A percentile compares a stretch with the other conserved stretches of the same genome.
Evolutionary conservation across 2,113 vertebrate genomes (phyloP).

Genomic region (Cinclus mexicanus): DNA sequence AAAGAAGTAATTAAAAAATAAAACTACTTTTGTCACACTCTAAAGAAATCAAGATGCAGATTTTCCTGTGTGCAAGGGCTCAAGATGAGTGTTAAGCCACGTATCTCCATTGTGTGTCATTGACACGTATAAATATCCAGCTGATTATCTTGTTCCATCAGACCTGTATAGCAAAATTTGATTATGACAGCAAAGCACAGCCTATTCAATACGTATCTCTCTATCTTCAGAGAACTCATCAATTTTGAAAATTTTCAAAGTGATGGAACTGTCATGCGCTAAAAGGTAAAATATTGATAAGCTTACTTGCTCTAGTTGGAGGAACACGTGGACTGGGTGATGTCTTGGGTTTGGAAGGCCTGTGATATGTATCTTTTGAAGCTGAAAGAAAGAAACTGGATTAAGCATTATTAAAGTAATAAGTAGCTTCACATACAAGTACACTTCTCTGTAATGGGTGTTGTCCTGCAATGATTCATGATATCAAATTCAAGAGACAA

Average conservation of each 20-base stretch:
- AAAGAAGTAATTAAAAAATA: background rate
- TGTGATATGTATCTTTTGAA: background rate
- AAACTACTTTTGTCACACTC: background rate
- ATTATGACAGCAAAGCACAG: background rate
- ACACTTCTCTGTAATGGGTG: background rate
- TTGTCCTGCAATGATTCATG: background rate
- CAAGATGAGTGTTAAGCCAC: background rate
- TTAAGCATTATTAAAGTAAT: background rate
- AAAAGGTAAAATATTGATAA: background rate
- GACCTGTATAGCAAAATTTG: background rate
- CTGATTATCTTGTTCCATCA: background rate
- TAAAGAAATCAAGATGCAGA: background rate
- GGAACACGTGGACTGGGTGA: conserved; percentile 46
- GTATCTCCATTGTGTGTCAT: background rate
- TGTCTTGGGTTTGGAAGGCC: conserved; percentile 55
- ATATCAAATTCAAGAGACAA: background rate
- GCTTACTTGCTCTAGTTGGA: conserved; percentile 71
- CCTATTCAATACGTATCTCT: background rate
- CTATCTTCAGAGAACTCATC: background rate
- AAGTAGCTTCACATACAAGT: background rate
- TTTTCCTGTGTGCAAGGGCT: background rate
- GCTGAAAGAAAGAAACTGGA: conserved; percentile 60
- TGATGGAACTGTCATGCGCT: background rate
- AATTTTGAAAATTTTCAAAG: background rate
- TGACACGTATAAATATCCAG: background rate